phyloP scores from a whole-genome alignment of 2,113 vertebrate genomes.

The Aramus guarauna region DNA sequence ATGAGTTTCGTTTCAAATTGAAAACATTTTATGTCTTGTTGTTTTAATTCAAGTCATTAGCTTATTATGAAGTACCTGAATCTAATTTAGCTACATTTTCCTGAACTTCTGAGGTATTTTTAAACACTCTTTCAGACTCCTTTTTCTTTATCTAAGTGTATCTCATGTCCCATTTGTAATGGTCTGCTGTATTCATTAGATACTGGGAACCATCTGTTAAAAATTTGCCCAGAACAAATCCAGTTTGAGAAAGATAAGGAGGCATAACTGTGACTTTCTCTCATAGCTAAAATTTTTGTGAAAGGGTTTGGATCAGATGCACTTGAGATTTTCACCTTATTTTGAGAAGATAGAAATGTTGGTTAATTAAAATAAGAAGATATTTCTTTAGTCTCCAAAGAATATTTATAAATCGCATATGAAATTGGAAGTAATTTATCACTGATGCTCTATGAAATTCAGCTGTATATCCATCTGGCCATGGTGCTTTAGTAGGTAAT shows the following conservation, averaged over 20 bases:
- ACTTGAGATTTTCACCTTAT: conserved; percentile 39
- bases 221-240: conserved; percentile 35
- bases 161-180: conserved; percentile 27
- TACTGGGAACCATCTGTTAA: conserved; percentile 48
- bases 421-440: conserved; percentile 76
- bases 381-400: conserved; percentile 54
- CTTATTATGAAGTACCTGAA: not conserved
- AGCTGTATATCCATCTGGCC: conserved; percentile 73
- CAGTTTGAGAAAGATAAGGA: conserved; percentile 31
- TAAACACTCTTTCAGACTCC: not conserved
- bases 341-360: conserved; percentile 9
- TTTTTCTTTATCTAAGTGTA: not conserved
- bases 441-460: conserved; percentile 61
- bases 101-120: conserved; percentile 26
- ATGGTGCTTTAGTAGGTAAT: conserved; percentile 69
- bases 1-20: not conserved
- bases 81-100: not conserved
- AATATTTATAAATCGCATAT: conserved; percentile 72
- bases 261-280: conserved; percentile 8
- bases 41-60: conserved; percentile 23
- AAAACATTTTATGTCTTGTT: not conserved
- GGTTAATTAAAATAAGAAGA: conserved; percentile 63
- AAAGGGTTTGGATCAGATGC: conserved; percentile 23
- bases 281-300: conserved; percentile 9
- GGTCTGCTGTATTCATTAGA: conserved; percentile 21